phyloP scores from a whole-genome alignment of 2,113 vertebrate species.

The Neoarius graeffei region DNA sequence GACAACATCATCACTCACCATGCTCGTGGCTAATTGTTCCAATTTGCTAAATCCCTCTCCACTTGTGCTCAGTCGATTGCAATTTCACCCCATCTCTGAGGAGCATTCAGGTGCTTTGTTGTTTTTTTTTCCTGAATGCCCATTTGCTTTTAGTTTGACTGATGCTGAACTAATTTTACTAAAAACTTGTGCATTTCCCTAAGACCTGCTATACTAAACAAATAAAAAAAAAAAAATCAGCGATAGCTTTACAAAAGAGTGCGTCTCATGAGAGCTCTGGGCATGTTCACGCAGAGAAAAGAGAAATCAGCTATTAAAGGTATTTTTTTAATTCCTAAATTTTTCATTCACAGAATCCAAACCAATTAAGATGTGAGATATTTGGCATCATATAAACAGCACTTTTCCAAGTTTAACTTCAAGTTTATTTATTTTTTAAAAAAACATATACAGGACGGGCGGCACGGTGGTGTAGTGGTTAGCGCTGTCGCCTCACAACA shows the following conservation, averaged over 20 bases:
- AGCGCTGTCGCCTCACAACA: too few species aligned
- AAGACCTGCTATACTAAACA: neutral
- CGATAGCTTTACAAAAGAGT: neutral
- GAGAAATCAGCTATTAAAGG: neutral
- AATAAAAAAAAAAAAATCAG: neutral
- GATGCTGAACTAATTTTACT: constrained; percentile 11
- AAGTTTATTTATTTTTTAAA: neutral
- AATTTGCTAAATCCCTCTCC: constrained; percentile 59
- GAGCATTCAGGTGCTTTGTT: constrained; percentile 42
- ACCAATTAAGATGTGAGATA: neutral
- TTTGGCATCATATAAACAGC: neutral
- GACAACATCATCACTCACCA: constrained; percentile 60
- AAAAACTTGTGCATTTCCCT: neutral
- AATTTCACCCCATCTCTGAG: constrained; percentile 53
- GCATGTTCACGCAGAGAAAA: neutral
- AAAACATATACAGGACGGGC: too few species aligned
- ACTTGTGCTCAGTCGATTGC: constrained; percentile 57
- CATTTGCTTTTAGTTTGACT: constrained; percentile 51
- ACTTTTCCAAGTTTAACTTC: neutral
- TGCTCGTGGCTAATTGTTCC: constrained; percentile 57
- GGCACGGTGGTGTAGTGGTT: too few species aligned
- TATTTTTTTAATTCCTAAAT: neutral
- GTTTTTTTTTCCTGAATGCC: constrained; percentile 31
- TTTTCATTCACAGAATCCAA: neutral
- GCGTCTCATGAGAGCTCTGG: neutral